These are phyloP conservation scores for Phyllotis vaccarum DNA, from an alignment of 2,797 vertebrate species.

Conservation along the genomic window DNA sequence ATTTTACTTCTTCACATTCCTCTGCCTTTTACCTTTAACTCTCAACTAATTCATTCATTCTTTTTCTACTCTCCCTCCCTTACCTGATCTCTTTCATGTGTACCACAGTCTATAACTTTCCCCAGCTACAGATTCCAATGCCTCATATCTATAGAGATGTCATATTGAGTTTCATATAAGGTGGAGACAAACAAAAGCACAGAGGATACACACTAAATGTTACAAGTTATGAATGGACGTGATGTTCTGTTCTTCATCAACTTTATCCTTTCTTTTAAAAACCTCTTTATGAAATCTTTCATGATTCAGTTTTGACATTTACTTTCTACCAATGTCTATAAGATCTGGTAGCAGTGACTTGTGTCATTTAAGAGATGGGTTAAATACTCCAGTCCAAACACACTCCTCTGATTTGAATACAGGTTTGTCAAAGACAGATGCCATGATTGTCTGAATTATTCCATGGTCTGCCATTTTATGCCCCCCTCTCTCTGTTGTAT, in stretches of 20 bases:
- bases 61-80: background rate
- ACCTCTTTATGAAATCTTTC: conserved; percentile 2
- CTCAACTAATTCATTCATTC: background rate
- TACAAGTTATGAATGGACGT: background rate
- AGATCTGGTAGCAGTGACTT: background rate
- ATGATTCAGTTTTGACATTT: conserved; percentile 24
- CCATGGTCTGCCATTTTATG: background rate
- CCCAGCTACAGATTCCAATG: background rate
- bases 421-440: background rate
- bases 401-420: background rate
- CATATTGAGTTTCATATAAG: background rate
- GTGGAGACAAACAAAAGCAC: background rate
- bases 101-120: background rate
- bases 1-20: background rate
- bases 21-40: conserved; percentile 33
- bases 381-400: background rate
- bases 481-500: background rate
- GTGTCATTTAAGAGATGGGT: background rate
- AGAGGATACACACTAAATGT: background rate
- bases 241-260: conserved; percentile 10
- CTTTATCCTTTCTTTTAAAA: background rate
- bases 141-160: background rate
- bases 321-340: background rate
- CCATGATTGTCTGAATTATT: background rate
- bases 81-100: background rate